Base-by-base conservation (phyloP, 1,140 invertebrate genomes). In the Bombus soroeensis region DNA sequence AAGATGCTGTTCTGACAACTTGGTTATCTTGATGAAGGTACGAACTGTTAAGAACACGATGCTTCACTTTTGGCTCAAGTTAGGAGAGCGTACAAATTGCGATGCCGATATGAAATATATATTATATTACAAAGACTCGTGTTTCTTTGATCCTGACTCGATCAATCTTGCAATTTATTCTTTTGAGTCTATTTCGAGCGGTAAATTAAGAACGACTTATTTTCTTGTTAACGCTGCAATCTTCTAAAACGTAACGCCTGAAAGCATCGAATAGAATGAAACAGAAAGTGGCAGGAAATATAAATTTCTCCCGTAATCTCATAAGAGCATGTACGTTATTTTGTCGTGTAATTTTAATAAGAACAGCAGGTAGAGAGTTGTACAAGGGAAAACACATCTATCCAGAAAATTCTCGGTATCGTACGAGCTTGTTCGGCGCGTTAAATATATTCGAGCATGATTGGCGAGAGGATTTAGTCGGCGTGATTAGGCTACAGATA, bases 1-100 rank as follows among this genome's bases (percentile, higher is more conserved):
- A 59, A 37, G 74, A 59, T 22, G 75, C 34, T 39, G 47, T 57
- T 53, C 74, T 59, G 74, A 59, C 74, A 77, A 77, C 47, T 59
- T n/a, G 43, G 32, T 76, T 76, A 62, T 39, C 37, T 32, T 1
- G 57, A 77, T 41, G 37, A 77, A 64, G 34, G 13, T 5, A n/a
- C 59, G 39, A 78, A 78, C 59, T 15, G 15, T 62, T 77, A 62
- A 78, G 59, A 78, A 57, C 37, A 62, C 37, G 57, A 5, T 18
- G 75, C 39, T 64, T 39, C 34, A 41, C 8, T 62, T 77, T 77
- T 28, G 28, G 10, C 12, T 32, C 39, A 13, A 3, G 57, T 59
- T 59, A 39, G 0, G 34, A 34, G 4, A 6, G 5, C 1, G 25
- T 43, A 43, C 3, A 41, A 78, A 41, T 43, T 64, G 25, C 57